phyloP scores from a whole-genome alignment of 2,888 invertebrate genomes.

The Apomyelois bistriatella region DNA sequence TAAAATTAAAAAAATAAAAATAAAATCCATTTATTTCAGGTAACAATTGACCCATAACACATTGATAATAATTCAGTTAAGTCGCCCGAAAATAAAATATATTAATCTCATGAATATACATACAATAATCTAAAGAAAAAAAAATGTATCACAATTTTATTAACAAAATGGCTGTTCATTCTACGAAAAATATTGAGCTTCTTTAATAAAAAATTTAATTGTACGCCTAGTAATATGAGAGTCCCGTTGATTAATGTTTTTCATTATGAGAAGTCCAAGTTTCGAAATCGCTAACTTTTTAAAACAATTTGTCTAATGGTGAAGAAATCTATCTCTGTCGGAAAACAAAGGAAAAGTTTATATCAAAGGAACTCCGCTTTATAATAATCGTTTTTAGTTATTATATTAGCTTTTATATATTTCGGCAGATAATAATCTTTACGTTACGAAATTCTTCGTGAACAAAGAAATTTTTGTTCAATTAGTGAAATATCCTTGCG shows the following conservation, averaged over 20 bases:
- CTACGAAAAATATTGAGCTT: neutral
- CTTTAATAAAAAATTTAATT: neutral
- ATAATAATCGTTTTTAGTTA: slow-evolving; percentile 15
- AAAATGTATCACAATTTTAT: too few relatives aligned
- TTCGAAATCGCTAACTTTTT: slow-evolving; percentile 47
- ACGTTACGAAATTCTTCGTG: neutral
- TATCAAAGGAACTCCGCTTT: slow-evolving; percentile 38
- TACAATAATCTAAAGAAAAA: too few relatives aligned
- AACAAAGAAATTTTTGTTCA: slow-evolving; percentile 1
- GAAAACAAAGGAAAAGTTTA: slow-evolving; percentile 48
- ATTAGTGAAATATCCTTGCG: neutral
- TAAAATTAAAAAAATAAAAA: too few relatives aligned
- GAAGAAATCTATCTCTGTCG: slow-evolving; percentile 50
- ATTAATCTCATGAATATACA: too few relatives aligned
- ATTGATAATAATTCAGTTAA: too few relatives aligned
- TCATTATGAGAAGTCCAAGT: slow-evolving; percentile 27
- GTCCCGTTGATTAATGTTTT: slow-evolving; percentile 24
- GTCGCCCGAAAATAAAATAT: too few relatives aligned
- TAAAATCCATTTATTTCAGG: too few relatives aligned
- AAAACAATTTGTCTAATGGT: slow-evolving; percentile 58
- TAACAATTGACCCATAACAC: too few relatives aligned
- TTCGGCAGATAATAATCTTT: neutral
- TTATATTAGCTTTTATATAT: slow-evolving; percentile 15
- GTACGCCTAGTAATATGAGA: slow-evolving; percentile 8
- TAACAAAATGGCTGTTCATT: too few relatives aligned